Percentiles rank a stretch among this genome's conserved stretches.
Conservation (phyloP, 1,140 invertebrate species). For the Plodia interpunctella region DNA sequence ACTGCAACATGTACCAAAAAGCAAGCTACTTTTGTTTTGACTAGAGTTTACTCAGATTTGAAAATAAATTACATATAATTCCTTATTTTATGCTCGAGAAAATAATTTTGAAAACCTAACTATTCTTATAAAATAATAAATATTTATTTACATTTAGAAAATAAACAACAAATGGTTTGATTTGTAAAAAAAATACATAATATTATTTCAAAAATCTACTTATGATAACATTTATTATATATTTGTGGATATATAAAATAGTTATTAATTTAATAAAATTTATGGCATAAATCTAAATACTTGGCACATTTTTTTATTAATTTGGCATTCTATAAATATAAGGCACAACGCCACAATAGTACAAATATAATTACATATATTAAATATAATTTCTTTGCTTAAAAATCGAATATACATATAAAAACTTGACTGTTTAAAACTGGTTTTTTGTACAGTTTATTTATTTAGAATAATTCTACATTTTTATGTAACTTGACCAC, state of each 20-base stretch:
- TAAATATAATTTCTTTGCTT: neutral
- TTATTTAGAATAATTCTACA: too few relatives aligned
- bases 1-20: slow-evolving; percentile 22
- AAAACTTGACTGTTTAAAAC: neutral
- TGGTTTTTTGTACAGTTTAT: neutral
- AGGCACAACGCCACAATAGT: slow-evolving; percentile 33
- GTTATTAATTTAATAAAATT: slow-evolving; percentile 18
- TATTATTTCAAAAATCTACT: too few relatives aligned
- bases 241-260: slow-evolving; percentile 8
- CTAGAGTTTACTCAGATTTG: slow-evolving; percentile 28
- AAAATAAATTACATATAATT: slow-evolving; percentile 16
- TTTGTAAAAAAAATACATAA: too few relatives aligned
- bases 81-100: too few relatives aligned
- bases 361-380: slow-evolving; percentile 7
- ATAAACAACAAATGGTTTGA: too few relatives aligned
- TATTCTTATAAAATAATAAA: too few relatives aligned
- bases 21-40: slow-evolving; percentile 31
- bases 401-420: slow-evolving; percentile 5
- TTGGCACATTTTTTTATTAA: slow-evolving; percentile 27
- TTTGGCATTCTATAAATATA: slow-evolving; percentile 32
- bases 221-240: neutral
- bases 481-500: too few relatives aligned
- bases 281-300: slow-evolving; percentile 23
- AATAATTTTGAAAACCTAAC: too few relatives aligned
- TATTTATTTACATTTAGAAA: neutral